Base-by-base conservation (phyloP, 2,888 invertebrate species). In the Cynaeus angustus region DNA sequence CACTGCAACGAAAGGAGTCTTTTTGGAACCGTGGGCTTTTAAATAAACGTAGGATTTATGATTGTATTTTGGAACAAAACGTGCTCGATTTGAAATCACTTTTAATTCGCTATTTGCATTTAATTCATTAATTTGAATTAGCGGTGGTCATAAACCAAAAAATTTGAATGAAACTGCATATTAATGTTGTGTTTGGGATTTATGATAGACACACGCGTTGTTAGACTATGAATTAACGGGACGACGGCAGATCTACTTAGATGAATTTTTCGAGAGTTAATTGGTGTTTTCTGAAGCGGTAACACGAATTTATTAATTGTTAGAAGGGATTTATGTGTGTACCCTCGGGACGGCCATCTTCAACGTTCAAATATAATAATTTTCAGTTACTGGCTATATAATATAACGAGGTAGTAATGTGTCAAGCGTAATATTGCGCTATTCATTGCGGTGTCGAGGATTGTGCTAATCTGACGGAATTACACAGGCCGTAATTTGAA, bases 381-480 rank as follows among this genome's bases (percentile, higher is more conserved):
- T 43, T 59, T 66, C 68, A 26, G 10, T 43, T 28, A 46, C n/a
- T 46, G 59, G 30, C 45, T 43, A 59, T 71, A 66, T 78, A 77
- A 77, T 82, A 82, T 84, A 85, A 84, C 83, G 84, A 84, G 83
- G 84, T 84, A 84, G 83, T 84, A 84, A 85, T 83, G 83, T 83
- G 84, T 83, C 83, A 83, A 82, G 81, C 78, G 81, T 78, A 83
- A 83, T 83, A 83, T 82, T 80, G 79, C 78, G 78, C 80, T 79
- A 83, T 83, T 82, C 83, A 82, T 83, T 80, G 82, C 82, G 80
- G 81, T 80, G 80, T 81, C 81, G 80, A 79, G 83, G 82, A 83
- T 83, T 82, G 83, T 80, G 82, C 83, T 85, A 85, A 85, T 84
- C 85, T 84, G 83, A 84, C 83, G 82, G 84, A 83, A 84, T 85